Evolutionary conservation across 2,888 invertebrate genomes (phyloP), one percentile per base, ranked within the genome.

Genomic region (Synergus umbraculus): DNA sequence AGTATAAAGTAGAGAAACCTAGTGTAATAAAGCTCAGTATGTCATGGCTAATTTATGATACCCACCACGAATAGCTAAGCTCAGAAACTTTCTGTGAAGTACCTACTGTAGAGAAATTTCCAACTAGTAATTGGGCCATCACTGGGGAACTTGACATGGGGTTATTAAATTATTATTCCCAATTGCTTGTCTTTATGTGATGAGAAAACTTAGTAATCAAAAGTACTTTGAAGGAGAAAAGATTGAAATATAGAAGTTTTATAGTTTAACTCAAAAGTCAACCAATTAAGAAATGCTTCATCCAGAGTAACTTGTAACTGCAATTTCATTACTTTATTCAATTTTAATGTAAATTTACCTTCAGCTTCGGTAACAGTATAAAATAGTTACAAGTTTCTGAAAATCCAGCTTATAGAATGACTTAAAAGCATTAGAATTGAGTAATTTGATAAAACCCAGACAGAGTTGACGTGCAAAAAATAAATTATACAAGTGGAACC

Each of bases 1-100:
- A 73, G 49, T 73, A 54, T 73, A 69, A 69, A 69, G 73, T 54
- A 73, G 73, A 49, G 49, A 73, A 73, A 54, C 73, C 49, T 9
- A 54, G 73, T 29, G 73, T 37, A 73, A 54, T 73, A 73, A 73
- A 73, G 54, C 54, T 73, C 73, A 73, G 49, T 29, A 73, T 73
- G 22, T 15, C 49, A 73, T 73, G 49, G 49, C n/a, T 73, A 73
- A 73, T 73, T 73, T 54, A 73, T 54, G 49, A 54, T 29, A 73
- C 49, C 10, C 49, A 73, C 37, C 29, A 54, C 73, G 73, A 73
- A 73, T 73, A 73, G 73, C 54, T 49, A 37, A 73, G 49, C 73
- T 73, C 37, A 73, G 37, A 73, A 73, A 73, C 49, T 73, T 73
- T 54, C 37, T 54, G n/a, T 37, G 22, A 73, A 73, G 73, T 73